These are phyloP conservation scores for Erpobdella octoculata DNA, from an alignment of 2,888 invertebrate species.

Conservation along the genomic window DNA sequence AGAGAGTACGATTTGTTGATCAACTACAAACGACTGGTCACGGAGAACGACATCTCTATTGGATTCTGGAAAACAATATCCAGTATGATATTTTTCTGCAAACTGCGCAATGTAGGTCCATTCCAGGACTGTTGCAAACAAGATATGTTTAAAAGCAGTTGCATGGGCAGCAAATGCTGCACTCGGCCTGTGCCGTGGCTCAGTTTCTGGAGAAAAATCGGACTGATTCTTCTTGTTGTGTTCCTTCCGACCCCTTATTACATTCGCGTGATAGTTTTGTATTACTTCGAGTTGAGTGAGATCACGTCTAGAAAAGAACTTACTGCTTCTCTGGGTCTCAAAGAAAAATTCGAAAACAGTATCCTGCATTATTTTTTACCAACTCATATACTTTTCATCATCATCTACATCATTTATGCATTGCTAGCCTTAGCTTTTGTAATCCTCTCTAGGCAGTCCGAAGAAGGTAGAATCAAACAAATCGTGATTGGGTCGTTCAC, in stretches of 20 bases:
- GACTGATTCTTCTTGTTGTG: slow-evolving; percentile 40
- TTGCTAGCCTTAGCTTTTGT: slow-evolving; percentile 42
- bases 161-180: neutral
- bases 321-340: slow-evolving; percentile 37
- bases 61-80: slow-evolving; percentile 33
- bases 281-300: slow-evolving; percentile 45
- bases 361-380: slow-evolving; percentile 46
- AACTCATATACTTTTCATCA: slow-evolving; percentile 44
- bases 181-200: slow-evolving; percentile 34
- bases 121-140: slow-evolving; percentile 45
- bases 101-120: slow-evolving; percentile 44
- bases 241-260: slow-evolving; percentile 47
- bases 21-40: slow-evolving; percentile 36
- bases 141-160: slow-evolving; percentile 19
- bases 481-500: slow-evolving; percentile 43
- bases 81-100: slow-evolving; percentile 41
- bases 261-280: slow-evolving; percentile 44
- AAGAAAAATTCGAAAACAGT: slow-evolving; percentile 40
- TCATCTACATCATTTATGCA: slow-evolving; percentile 43
- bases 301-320: slow-evolving; percentile 39
- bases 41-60: slow-evolving; percentile 38
- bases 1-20: slow-evolving; percentile 37
- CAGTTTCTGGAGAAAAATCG: slow-evolving; percentile 39
- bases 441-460: slow-evolving; percentile 36
- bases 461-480: slow-evolving; percentile 40